These are phyloP conservation scores for Mercenaria mercenaria DNA, from an alignment of 1,140 invertebrate species.

Conservation along the genomic window DNA sequence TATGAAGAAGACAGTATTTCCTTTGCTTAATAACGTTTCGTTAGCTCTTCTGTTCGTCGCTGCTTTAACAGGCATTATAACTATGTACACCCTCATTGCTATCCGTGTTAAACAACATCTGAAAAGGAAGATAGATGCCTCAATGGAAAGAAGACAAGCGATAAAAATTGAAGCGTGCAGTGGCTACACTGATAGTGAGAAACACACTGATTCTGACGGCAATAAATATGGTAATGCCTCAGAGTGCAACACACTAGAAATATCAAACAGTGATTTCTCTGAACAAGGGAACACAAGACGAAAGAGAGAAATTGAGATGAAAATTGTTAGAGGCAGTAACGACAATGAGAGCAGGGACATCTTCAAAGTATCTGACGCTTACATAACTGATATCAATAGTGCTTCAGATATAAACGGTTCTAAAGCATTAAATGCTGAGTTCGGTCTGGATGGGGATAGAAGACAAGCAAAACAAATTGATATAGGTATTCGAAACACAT, in stretches of 20 bases:
- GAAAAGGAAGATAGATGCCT: background rate
- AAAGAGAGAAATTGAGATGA: no score
- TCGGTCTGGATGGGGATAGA: no score
- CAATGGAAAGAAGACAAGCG: background rate
- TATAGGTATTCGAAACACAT: no score
- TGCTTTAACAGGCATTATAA: conserved; percentile 14
- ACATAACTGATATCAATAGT: no score
- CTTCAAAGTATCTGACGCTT: no score
- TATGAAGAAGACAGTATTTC: conserved; percentile 9
- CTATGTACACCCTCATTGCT: conserved; percentile 31
- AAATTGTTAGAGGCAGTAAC: no score
- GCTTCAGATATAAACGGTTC: no score
- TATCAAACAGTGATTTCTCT: no score
- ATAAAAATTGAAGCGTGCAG: background rate
- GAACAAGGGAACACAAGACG: no score
- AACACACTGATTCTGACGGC: background rate
- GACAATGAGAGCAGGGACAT: no score
- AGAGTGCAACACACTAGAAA: background rate
- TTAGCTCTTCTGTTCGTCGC: conserved; percentile 10
- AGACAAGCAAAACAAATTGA: no score
- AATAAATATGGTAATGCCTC: background rate
- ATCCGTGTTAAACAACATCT: background rate
- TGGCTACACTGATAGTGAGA: background rate
- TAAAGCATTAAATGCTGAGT: no score
- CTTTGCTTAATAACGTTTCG: conserved; percentile 7